phyloP scores from a whole-genome alignment of 2,888 invertebrate species.

The Erebia ligea region DNA sequence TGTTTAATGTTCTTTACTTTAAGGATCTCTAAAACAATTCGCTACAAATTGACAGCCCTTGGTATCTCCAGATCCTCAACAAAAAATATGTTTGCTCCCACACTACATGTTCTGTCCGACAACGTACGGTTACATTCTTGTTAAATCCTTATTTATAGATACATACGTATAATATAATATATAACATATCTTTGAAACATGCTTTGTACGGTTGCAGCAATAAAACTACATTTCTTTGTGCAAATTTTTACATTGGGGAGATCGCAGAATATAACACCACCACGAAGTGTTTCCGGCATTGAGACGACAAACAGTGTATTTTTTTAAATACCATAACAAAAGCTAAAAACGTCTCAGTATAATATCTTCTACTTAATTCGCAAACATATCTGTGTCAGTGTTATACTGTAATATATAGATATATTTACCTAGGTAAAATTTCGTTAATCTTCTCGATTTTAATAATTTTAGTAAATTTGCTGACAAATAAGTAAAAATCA shows the following conservation, averaged over 20 bases:
- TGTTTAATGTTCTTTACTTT: not conserved
- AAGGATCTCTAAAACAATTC: not conserved
- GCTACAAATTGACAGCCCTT: constrained; percentile 12
- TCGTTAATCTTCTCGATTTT: not conserved
- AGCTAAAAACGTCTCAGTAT: not conserved
- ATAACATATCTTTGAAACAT: constrained; percentile 26
- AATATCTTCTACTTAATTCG: no score
- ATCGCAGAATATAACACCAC: constrained; percentile 7
- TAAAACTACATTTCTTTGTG: constrained; percentile 24
- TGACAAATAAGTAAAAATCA: no score
- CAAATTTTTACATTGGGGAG: constrained; percentile 7
- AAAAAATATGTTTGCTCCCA: constrained; percentile 45
- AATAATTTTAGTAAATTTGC: no score
- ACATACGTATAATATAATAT: constrained; percentile 37
- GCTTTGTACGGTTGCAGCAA: constrained; percentile 31
- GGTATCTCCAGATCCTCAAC: constrained; percentile 35
- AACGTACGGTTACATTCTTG: constrained; percentile 44
- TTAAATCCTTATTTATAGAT: constrained; percentile 41
- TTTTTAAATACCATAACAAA: no score
- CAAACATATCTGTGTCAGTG: no score
- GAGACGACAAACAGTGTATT: no score
- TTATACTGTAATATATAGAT: no score
- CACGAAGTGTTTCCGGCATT: no score
- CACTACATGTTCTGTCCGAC: constrained; percentile 42
- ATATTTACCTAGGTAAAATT: not conserved